Evolutionary conservation across 2,113 vertebrate species (phyloP).

Genomic region (Elanus axillaris): DNA sequence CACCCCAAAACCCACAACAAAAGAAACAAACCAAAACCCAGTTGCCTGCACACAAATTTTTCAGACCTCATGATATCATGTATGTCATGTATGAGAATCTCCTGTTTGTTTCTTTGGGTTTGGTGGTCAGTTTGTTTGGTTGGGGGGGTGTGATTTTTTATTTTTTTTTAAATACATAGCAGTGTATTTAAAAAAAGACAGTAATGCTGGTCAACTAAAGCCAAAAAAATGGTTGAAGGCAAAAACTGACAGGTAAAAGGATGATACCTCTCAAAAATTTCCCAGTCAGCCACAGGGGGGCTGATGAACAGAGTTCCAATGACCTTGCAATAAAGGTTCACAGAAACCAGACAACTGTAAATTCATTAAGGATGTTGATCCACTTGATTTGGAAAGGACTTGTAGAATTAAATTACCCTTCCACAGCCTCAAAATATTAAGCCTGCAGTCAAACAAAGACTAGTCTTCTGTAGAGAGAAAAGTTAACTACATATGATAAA

Average conservation of each 20-base stretch:
- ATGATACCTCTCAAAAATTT: background rate
- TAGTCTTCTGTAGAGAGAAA: background rate
- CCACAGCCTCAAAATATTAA: background rate
- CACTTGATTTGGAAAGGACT: background rate
- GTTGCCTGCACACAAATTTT: background rate
- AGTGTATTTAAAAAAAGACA: too few species aligned
- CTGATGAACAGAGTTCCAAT: background rate
- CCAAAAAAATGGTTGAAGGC: background rate
- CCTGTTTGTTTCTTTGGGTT: background rate
- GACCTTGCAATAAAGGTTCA: background rate
- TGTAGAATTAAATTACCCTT: background rate
- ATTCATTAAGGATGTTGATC: background rate
- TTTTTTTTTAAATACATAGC: background rate
- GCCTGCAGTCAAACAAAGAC: background rate
- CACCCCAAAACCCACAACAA: background rate
- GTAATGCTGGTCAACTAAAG: background rate
- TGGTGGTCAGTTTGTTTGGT: background rate
- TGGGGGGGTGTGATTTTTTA: background rate
- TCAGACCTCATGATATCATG: background rate
- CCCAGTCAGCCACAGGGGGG: background rate
- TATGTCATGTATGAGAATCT: background rate
- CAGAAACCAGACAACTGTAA: background rate
- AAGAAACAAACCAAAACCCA: background rate
- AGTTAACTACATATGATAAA: background rate
- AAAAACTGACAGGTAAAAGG: background rate